phyloP scores from a whole-genome alignment of 1,140 invertebrate species.

The Trichomalopsis sarcophagae region DNA sequence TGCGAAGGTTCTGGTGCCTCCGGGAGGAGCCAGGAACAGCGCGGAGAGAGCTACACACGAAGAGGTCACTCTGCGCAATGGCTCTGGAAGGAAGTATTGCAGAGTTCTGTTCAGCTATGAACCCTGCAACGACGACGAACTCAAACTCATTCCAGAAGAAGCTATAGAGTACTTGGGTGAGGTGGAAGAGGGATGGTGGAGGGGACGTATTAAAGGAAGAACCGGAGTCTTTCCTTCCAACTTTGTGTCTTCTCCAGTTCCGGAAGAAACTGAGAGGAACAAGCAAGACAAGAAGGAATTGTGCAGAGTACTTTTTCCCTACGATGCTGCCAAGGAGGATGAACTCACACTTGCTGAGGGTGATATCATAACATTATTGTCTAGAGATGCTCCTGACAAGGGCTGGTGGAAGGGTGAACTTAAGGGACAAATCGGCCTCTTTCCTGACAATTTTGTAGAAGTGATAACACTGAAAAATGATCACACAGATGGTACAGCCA shows the following conservation, averaged over 20 bases:
- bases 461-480: conserved; percentile 71
- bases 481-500: conserved; percentile 59
- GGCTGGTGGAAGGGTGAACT: conserved; percentile 98
- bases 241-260: conserved; percentile 81
- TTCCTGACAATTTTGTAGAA: conserved; percentile 98
- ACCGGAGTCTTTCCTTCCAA: conserved; percentile 95
- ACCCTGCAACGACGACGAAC: conserved; percentile 93
- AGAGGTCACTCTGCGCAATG: conserved; percentile 68
- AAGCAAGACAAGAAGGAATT: conserved; percentile 77
- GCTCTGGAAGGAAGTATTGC: conserved; percentile 79
- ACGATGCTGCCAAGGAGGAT: conserved; percentile 94
- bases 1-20: conserved; percentile 46
- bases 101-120: conserved; percentile 93
- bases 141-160: conserved; percentile 90
- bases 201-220: conserved; percentile 83
- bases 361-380: conserved; percentile 91
- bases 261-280: conserved; percentile 60
- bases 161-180: conserved; percentile 91
- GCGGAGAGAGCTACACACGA: conserved; percentile 38
- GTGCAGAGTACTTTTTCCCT: conserved; percentile 92
- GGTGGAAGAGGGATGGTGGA: conserved; percentile 94
- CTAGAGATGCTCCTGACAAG: conserved; percentile 91
- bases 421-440: conserved; percentile 91
- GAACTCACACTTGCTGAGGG: conserved; percentile 93
- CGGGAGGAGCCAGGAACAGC: conserved; percentile 46